phyloP scores from a whole-genome alignment of 2,888 invertebrate genomes.

The Gonocerus acuteangulatus region DNA sequence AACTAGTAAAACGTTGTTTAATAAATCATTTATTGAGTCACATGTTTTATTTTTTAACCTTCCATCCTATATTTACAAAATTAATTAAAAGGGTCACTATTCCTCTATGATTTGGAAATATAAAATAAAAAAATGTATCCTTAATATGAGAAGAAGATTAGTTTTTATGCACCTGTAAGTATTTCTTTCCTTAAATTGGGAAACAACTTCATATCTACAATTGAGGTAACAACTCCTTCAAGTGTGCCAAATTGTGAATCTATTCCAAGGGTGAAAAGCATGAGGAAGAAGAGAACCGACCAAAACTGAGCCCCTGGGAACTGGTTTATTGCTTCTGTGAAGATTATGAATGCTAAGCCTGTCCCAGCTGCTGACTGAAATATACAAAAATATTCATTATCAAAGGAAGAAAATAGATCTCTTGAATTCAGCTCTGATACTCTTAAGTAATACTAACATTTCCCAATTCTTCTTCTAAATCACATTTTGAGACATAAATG shows the following conservation, averaged over 20 bases:
- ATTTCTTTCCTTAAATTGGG: slow-evolving; percentile 85
- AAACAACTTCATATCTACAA: slow-evolving; percentile 90
- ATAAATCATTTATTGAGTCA: no score
- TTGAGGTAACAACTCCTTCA: slow-evolving; percentile 90
- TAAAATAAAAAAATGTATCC: no score
- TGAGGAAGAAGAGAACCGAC: slow-evolving; percentile 92
- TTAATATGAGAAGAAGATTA: no score
- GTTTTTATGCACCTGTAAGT: slow-evolving; percentile 42
- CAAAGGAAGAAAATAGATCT: no score
- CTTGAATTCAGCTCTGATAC: no score
- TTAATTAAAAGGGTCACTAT: no score
- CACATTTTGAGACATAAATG: slow-evolving; percentile 72
- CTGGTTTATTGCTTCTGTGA: slow-evolving; percentile 96
- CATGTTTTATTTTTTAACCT: no score
- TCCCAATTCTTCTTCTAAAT: slow-evolving; percentile 76
- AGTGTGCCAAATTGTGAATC: slow-evolving; percentile 94
- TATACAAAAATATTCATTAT: no score
- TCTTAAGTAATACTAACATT: slow-evolving; percentile 57
- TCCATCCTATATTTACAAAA: no score
- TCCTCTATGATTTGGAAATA: no score
- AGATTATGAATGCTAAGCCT: slow-evolving; percentile 92
- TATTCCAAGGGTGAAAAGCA: slow-evolving; percentile 92
- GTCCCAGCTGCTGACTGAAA: slow-evolving; percentile 91
- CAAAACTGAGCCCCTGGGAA: slow-evolving; percentile 94
- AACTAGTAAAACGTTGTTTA: no score